These are phyloP conservation scores for Luffia ferchaultella DNA, from an alignment of 2,888 invertebrate species.

Conservation along the genomic window DNA sequence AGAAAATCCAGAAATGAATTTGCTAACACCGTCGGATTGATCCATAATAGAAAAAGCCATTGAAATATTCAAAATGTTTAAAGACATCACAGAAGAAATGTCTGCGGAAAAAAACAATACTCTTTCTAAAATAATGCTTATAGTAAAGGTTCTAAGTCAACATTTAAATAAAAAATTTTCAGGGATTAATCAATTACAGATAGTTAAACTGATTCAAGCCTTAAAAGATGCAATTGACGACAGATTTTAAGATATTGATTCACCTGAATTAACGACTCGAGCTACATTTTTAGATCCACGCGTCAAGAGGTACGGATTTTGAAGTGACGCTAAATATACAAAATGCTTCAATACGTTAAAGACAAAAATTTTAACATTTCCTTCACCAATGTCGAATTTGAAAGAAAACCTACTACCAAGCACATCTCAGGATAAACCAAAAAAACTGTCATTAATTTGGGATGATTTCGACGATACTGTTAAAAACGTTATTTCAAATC, in stretches of 20 bases:
- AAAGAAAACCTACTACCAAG: too few species aligned
- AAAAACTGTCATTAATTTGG: too few species aligned
- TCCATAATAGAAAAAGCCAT: background rate
- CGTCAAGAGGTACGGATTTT: constrained; percentile 1
- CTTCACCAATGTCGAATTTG: too few species aligned
- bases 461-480: too few species aligned
- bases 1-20: constrained; percentile 1
- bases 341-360: background rate
- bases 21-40: constrained; percentile 3
- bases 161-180: background rate
- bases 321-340: background rate
- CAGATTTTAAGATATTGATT: constrained; percentile 1
- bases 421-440: too few species aligned
- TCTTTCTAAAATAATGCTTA: constrained; percentile 2
- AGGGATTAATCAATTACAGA: background rate
- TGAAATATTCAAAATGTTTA: constrained; percentile 3
- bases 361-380: background rate
- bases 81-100: constrained; percentile 5
- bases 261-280: background rate
- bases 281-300: constrained; percentile 3
- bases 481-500: too few species aligned
- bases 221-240: background rate
- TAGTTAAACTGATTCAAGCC: background rate
- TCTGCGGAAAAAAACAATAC: constrained; percentile 2
- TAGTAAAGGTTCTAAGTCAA: constrained; percentile 1